These are phyloP conservation scores for Phylloscopus trochilus DNA, from an alignment of 2,113 vertebrate species.

Conservation along the genomic window DNA sequence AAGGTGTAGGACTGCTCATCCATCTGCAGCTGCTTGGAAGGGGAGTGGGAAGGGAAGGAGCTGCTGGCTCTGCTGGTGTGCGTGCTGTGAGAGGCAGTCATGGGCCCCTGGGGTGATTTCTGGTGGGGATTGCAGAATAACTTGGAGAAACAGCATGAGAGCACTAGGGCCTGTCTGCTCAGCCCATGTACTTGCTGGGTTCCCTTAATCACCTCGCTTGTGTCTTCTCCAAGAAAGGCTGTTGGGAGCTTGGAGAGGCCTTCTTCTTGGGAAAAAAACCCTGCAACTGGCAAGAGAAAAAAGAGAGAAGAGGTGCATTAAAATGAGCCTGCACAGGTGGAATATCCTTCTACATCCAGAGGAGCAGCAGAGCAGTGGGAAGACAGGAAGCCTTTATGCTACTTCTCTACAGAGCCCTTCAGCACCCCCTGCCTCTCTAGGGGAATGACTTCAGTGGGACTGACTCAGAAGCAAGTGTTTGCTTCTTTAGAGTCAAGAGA, in stretches of 20 bases:
- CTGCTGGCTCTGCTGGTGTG: background rate
- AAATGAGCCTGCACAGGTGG: background rate
- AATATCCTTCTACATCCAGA: background rate
- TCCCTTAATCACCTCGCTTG: rapidly evolving
- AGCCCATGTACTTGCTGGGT: background rate
- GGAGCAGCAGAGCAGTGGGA: background rate
- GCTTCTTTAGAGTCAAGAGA: background rate
- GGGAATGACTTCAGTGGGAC: background rate
- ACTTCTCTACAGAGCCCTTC: background rate
- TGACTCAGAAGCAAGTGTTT: background rate
- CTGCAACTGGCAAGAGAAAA: background rate
- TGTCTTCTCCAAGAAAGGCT: background rate
- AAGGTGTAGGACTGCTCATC: background rate
- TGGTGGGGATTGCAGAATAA: background rate
- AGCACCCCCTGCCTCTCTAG: background rate
- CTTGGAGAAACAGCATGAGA: background rate
- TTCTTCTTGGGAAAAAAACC: background rate
- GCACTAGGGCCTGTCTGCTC: background rate
- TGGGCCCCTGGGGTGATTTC: background rate
- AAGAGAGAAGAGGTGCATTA: background rate
- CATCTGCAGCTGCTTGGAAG: rapidly evolving
- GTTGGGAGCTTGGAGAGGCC: background rate
- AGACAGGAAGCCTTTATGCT: background rate
- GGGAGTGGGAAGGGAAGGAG: background rate
- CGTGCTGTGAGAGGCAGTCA: background rate